Evolutionary conservation across 2,888 invertebrate species (phyloP).

Genomic region (Cantharis flavilabris): DNA sequence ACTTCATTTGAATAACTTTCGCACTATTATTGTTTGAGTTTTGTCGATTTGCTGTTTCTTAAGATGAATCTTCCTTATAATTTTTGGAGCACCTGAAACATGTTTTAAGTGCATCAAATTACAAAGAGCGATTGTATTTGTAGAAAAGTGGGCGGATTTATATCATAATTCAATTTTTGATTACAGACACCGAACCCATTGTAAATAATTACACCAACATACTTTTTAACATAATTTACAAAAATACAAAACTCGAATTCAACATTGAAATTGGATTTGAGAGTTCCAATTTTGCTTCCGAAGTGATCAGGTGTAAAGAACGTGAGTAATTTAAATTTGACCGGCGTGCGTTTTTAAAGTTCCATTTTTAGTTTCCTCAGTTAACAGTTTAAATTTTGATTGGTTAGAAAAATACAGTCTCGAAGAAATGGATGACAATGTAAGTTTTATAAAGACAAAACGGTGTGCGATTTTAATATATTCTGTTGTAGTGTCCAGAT

Average conservation of each 20-base stretch:
- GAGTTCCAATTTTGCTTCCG: constrained; percentile 74
- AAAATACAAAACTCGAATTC: constrained; percentile 59
- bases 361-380: constrained; percentile 44
- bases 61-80: too few species aligned
- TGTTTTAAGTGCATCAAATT: neutral
- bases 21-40: too few species aligned
- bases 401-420: constrained; percentile 64
- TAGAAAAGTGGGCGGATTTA: neutral
- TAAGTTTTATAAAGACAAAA: neutral
- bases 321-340: constrained; percentile 49
- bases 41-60: too few species aligned
- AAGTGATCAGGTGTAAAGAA: constrained; percentile 75
- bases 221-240: constrained; percentile 60
- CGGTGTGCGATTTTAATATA: neutral
- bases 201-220: constrained; percentile 58
- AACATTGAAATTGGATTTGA: constrained; percentile 63
- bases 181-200: constrained; percentile 59
- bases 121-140: neutral
- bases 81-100: neutral
- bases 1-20: neutral
- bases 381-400: constrained; percentile 55
- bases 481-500: constrained; percentile 56
- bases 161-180: neutral
- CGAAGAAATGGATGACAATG: neutral
- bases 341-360: neutral